Evolutionary conservation across 2,888 invertebrate genomes (phyloP).

Genomic region (Himalopsyche japonica): DNA sequence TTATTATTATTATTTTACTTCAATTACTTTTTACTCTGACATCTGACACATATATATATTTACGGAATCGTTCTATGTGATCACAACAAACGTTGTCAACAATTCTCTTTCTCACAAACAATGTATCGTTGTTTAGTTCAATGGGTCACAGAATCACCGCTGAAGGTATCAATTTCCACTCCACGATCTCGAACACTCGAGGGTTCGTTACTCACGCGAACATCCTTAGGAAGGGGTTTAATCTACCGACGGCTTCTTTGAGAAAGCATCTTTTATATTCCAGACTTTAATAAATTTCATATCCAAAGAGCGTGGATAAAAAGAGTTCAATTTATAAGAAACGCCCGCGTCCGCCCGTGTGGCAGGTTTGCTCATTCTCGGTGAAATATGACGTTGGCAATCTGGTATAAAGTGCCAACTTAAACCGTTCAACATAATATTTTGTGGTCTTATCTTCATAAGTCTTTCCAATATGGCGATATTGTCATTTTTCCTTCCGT

Average conservation of each 20-base stretch:
- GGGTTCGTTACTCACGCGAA: background rate
- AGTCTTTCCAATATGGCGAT: constrained; percentile 35
- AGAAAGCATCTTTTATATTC: constrained; percentile 15
- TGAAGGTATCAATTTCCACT: too few species aligned
- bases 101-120: too few species aligned
- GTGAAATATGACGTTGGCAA: constrained; percentile 34
- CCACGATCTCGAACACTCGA: background rate
- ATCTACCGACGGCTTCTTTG: background rate
- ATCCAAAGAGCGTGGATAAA: constrained; percentile 30
- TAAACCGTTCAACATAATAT: constrained; percentile 36
- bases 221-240: background rate
- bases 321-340: constrained; percentile 34
- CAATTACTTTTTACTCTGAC: too few species aligned
- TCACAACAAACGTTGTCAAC: too few species aligned
- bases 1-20: too few species aligned
- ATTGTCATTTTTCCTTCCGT: constrained; percentile 2
- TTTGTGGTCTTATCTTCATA: constrained; percentile 37
- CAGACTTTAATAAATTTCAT: constrained; percentile 28
- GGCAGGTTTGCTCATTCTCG: constrained; percentile 17
- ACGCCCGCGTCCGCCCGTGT: constrained; percentile 18
- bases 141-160: too few species aligned
- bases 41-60: too few species aligned
- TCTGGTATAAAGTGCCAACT: constrained; percentile 37
- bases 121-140: too few species aligned
- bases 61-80: too few species aligned